phyloP scores from a whole-genome alignment of 1,140 invertebrate genomes.

The Solenopsis fugax region DNA sequence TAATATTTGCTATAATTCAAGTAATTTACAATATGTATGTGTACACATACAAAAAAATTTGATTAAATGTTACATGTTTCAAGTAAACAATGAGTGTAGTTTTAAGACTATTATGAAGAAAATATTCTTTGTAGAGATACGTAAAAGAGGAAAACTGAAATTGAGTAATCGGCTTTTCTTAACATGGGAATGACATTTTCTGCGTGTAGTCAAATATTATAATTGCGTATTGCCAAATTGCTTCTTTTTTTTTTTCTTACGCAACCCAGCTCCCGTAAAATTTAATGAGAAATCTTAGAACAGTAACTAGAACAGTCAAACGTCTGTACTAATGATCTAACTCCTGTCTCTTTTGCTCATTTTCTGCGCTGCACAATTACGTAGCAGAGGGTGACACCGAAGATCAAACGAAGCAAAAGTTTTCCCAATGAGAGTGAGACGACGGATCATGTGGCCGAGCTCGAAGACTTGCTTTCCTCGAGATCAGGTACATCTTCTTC shows the following conservation, averaged over 20 bases:
- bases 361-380: constrained; percentile 54
- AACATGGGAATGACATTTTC: no score
- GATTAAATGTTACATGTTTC: no score
- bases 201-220: no score
- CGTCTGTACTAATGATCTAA: constrained; percentile 64
- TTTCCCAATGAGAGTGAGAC: constrained; percentile 82
- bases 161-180: no score
- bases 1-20: no score
- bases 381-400: constrained; percentile 79
- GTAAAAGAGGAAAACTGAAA: no score
- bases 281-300: constrained; percentile 6
- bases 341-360: constrained; percentile 65
- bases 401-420: constrained; percentile 82
- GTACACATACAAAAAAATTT: no score
- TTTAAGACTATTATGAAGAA: no score
- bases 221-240: background rate
- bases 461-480: constrained; percentile 81
- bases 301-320: background rate
- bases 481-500: constrained; percentile 77
- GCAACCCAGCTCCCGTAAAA: background rate
- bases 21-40: no score
- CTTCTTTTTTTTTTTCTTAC: background rate
- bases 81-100: no score
- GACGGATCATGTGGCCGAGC: constrained; percentile 77
- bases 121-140: no score